phyloP scores from a whole-genome alignment of 2,797 vertebrate species.

The Poecilia velifera region DNA sequence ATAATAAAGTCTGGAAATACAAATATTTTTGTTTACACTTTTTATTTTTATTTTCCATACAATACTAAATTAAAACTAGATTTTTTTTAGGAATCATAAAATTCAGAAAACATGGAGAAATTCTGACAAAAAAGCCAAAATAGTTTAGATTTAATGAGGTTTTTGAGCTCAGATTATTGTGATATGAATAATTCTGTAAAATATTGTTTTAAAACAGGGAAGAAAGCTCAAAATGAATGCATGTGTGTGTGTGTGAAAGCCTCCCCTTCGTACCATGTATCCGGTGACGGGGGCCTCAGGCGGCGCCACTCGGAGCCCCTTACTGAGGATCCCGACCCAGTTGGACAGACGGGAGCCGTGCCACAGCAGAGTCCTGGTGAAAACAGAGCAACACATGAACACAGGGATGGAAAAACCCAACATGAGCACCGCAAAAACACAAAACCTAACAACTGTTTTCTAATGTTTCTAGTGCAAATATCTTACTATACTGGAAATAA shows the following conservation, averaged over 20 bases:
- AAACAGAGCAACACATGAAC: conserved; percentile 13
- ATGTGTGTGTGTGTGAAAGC: background rate
- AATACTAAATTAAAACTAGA: background rate
- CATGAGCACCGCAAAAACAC: too few relatives aligned
- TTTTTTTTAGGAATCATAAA: background rate
- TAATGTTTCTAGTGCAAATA: too few relatives aligned
- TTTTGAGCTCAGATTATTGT: background rate
- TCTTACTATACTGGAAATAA: too few relatives aligned
- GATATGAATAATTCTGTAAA: background rate
- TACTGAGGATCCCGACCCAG: conserved; percentile 91
- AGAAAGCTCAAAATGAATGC: background rate
- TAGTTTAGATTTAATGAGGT: background rate
- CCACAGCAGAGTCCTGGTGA: conserved; percentile 87
- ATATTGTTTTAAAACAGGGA: background rate
- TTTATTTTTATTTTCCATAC: background rate
- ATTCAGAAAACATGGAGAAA: background rate
- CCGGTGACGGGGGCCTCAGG: conserved; percentile 90
- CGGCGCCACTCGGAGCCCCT: conserved; percentile 88
- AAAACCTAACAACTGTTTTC: too few relatives aligned
- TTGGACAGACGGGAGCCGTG: conserved; percentile 92
- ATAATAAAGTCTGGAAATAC: background rate
- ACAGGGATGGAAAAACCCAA: background rate
- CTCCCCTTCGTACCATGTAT: conserved; percentile 84
- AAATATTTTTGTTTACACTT: background rate
- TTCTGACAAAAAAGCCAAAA: background rate